These are phyloP conservation scores for Archilochus colubris DNA, from an alignment of 2,113 vertebrate genomes.

Conservation along the genomic window DNA sequence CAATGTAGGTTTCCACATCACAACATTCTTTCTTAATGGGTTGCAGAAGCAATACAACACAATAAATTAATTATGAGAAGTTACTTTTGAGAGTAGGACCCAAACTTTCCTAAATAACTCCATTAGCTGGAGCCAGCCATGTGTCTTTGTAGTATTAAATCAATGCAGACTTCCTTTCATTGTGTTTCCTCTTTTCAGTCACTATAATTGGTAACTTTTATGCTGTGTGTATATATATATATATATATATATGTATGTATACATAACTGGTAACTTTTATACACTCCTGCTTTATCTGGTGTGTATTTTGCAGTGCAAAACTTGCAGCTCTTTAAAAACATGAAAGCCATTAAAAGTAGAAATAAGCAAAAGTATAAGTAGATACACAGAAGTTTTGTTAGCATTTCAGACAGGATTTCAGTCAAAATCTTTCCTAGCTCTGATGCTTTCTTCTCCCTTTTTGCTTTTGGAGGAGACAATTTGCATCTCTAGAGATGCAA, in stretches of 20 bases:
- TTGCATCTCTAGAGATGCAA: background rate
- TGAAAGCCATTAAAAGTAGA: background rate
- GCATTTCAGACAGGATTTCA: background rate
- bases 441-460: background rate
- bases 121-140: constrained; percentile 43
- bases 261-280: background rate
- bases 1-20: background rate
- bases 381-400: background rate
- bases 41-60: background rate
- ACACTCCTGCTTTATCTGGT: background rate
- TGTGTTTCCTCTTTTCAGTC: constrained; percentile 30
- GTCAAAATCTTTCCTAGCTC: background rate
- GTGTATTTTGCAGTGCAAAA: background rate
- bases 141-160: constrained; percentile 4
- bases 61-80: constrained; percentile 68
- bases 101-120: constrained; percentile 51
- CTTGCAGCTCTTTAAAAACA: background rate
- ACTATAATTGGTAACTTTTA: background rate
- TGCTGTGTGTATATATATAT: background rate
- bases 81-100: constrained; percentile 41
- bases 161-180: constrained; percentile 34
- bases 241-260: no score
- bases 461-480: background rate
- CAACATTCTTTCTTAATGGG: constrained; percentile 38
- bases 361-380: background rate